phyloP scores from a whole-genome alignment of 35 echinoderm and acorn worm genomes.

The Nesometra sesokonis region DNA sequence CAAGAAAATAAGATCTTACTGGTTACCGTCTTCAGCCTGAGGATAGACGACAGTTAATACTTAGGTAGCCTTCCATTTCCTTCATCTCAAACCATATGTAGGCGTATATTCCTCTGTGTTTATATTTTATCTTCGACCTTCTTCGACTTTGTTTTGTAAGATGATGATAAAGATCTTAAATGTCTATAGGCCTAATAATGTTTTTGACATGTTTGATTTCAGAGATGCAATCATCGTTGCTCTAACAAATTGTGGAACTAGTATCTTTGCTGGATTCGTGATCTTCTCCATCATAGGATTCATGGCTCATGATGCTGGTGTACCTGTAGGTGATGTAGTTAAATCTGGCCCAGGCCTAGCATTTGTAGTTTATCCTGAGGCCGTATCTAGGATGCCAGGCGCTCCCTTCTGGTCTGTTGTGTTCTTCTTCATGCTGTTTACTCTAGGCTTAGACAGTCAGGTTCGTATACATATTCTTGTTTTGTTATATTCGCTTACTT shows the following conservation, averaged over 20 bases:
- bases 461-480: not conserved
- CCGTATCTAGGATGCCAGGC: not conserved
- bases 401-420: not conserved
- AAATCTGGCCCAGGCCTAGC: conserved; percentile 12
- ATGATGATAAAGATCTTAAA: too few species aligned
- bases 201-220: not conserved
- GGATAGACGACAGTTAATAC: too few species aligned
- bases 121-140: too few species aligned
- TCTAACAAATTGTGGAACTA: conserved; percentile 49
- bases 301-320: conserved; percentile 41
- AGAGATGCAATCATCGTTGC: conserved; percentile 64
- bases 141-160: too few species aligned
- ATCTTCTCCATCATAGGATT: conserved; percentile 60
- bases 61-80: too few species aligned
- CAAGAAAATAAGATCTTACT: too few species aligned
- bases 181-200: too few species aligned
- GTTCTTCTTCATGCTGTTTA: not conserved
- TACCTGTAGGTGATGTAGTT: conserved; percentile 28
- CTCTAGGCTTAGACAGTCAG: not conserved
- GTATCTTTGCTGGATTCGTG: conserved; percentile 50
- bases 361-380: not conserved
- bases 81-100: too few species aligned
- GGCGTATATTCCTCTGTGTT: too few species aligned
- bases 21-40: too few species aligned
- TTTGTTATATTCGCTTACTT: too few species aligned